Evolutionary conservation across 2,888 invertebrate species (phyloP).

Genomic region (Archaeoteleia sp.): DNA sequence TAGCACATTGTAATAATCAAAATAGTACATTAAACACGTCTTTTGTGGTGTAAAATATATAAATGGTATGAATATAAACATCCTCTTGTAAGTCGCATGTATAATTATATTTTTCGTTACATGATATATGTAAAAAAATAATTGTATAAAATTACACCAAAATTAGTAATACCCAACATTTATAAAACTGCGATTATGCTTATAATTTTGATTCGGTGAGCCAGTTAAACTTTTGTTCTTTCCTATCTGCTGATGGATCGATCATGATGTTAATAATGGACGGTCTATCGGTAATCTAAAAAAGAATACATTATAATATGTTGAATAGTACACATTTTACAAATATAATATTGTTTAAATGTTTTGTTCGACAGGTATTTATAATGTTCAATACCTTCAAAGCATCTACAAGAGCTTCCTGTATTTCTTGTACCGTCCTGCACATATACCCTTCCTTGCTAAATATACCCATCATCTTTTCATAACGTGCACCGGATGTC

Average conservation of each 20-base stretch:
- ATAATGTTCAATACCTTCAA: conserved; percentile 75
- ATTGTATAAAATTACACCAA: no score
- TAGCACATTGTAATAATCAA: no score
- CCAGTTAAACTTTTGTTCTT: conserved; percentile 94
- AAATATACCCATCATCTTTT: conserved; percentile 92
- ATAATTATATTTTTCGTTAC: no score
- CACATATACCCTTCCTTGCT: conserved; percentile 88
- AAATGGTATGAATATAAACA: no score
- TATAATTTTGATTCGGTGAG: conserved; percentile 88
- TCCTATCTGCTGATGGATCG: conserved; percentile 90
- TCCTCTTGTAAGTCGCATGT: no score
- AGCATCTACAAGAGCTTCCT: conserved; percentile 81
- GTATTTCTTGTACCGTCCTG: conserved; percentile 85
- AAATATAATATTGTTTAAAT: neutral
- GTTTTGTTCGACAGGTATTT: neutral
- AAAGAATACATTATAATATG: conserved; percentile 25
- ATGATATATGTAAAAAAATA: no score
- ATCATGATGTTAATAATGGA: conserved; percentile 94
- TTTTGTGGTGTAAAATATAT: no score
- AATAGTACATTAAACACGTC: no score
- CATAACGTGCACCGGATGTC: conserved; percentile 87
- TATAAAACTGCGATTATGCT: neutral
- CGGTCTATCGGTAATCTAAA: conserved; percentile 82
- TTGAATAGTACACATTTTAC: neutral
- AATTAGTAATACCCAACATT: no score